Conservation (phyloP, 2,113 vertebrate species). For the Baryphthengus martii region DNA sequence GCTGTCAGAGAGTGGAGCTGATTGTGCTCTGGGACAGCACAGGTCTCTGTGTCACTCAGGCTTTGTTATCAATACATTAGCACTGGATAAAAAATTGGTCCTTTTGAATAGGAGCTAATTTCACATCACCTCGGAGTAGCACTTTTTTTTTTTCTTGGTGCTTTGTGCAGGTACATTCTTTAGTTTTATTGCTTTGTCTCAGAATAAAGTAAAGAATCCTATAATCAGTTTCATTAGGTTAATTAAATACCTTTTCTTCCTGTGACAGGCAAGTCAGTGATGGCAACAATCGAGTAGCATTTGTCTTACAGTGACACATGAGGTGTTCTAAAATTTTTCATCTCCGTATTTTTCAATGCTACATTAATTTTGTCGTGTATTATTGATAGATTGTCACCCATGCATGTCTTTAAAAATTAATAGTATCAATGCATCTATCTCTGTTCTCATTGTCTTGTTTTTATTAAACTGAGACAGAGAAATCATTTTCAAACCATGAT, state of each 20-base stretch:
- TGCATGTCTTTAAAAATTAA: not conserved
- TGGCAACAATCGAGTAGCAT: not conserved
- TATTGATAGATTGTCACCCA: not conserved
- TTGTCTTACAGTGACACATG: not conserved
- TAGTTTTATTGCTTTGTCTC: not conserved
- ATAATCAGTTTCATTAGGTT: not conserved
- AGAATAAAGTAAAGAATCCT: not conserved
- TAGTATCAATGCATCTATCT: not conserved
- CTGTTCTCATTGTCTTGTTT: not conserved
- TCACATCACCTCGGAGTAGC: not conserved
- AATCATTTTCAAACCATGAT: not conserved
- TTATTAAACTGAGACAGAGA: not conserved
- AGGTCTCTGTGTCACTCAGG: not conserved
- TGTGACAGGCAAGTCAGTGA: not conserved
- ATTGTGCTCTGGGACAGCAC: not conserved
- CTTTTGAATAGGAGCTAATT: not conserved
- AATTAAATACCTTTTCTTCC: not conserved
- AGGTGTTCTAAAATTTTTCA: not conserved
- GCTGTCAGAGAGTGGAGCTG: not conserved
- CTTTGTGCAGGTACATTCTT: not conserved
- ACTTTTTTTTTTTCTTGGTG: not conserved
- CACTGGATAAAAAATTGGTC: not conserved
- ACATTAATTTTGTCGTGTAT: not conserved
- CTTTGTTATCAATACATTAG: not conserved
- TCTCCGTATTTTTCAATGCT: not conserved